These are phyloP conservation scores for Leptinotarsa haldemani DNA, from an alignment of 2,888 invertebrate species.

Conservation along the genomic window DNA sequence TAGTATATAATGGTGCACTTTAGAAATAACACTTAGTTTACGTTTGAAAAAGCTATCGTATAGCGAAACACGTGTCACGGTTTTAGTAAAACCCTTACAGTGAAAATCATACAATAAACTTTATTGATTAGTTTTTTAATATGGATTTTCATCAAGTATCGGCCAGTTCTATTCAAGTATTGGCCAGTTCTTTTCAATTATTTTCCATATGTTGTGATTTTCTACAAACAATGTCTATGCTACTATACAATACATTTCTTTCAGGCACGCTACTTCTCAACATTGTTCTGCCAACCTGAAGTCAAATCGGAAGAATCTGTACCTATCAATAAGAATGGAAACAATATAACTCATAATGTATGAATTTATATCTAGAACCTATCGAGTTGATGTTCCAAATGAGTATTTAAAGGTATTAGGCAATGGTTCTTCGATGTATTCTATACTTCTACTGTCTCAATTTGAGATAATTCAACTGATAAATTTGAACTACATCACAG, in stretches of 20 bases:
- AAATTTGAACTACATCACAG: neutral
- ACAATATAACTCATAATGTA: slow-evolving; percentile 32
- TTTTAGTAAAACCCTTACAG: too few species aligned
- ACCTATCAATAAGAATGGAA: slow-evolving; percentile 47
- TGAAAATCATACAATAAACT: too few species aligned
- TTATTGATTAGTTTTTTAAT: too few species aligned
- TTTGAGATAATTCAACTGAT: neutral
- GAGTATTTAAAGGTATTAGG: neutral
- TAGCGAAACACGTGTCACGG: too few species aligned
- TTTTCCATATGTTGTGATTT: too few species aligned
- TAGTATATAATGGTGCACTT: too few species aligned
- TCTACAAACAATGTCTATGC: too few species aligned
- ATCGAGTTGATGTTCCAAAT: neutral
- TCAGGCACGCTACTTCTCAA: slow-evolving; percentile 54
- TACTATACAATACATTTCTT: slow-evolving; percentile 39
- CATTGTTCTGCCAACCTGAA: slow-evolving; percentile 43
- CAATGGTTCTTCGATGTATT: neutral
- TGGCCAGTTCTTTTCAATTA: too few species aligned
- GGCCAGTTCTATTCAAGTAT: too few species aligned
- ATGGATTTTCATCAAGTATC: too few species aligned
- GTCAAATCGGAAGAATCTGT: slow-evolving; percentile 43
- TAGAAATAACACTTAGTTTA: too few species aligned
- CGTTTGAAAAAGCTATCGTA: too few species aligned
- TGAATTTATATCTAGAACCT: neutral
- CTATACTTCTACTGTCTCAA: neutral